Conservation (phyloP, 2,888 invertebrate species). For the Mechanitis mazaeus region DNA sequence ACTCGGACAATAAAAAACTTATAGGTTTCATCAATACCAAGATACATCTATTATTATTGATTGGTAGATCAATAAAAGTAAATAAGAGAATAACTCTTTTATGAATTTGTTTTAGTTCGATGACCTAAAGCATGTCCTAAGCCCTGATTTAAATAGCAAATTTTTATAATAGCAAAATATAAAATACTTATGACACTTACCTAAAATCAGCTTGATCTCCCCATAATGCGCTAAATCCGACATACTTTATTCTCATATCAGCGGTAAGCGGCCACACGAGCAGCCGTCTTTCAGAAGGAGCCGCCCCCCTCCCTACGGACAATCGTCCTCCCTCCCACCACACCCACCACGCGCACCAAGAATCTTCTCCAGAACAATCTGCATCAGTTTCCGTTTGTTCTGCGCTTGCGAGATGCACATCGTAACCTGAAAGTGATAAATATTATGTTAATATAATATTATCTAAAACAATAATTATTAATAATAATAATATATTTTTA, state of each 20-base stretch:
- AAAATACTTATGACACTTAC: constrained; percentile 43
- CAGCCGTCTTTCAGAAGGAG: constrained; percentile 73
- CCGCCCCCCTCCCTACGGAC: constrained; percentile 76
- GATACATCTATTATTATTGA: too few relatives aligned
- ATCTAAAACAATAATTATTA: too few relatives aligned
- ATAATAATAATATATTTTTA: too few relatives aligned
- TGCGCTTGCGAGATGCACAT: constrained; percentile 77
- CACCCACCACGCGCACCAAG: constrained; percentile 82
- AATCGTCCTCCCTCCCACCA: constrained; percentile 79
- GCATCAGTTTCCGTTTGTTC: constrained; percentile 77
- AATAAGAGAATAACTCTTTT: too few relatives aligned
- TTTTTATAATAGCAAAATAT: background rate
- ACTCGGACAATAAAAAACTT: too few relatives aligned
- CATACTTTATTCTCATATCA: constrained; percentile 77
- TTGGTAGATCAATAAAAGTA: too few relatives aligned
- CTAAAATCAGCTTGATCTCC: constrained; percentile 80
- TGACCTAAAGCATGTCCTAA: too few relatives aligned
- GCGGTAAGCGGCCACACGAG: constrained; percentile 78
- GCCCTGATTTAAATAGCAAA: too few relatives aligned
- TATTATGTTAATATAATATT: too few relatives aligned
- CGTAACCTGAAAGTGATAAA: constrained; percentile 68
- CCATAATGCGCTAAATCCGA: constrained; percentile 81
- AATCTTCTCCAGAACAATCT: constrained; percentile 57
- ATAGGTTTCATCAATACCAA: too few relatives aligned
- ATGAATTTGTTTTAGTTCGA: too few relatives aligned